phyloP scores from a whole-genome alignment of 2,888 invertebrate genomes.

The Acrobasis repandana region DNA sequence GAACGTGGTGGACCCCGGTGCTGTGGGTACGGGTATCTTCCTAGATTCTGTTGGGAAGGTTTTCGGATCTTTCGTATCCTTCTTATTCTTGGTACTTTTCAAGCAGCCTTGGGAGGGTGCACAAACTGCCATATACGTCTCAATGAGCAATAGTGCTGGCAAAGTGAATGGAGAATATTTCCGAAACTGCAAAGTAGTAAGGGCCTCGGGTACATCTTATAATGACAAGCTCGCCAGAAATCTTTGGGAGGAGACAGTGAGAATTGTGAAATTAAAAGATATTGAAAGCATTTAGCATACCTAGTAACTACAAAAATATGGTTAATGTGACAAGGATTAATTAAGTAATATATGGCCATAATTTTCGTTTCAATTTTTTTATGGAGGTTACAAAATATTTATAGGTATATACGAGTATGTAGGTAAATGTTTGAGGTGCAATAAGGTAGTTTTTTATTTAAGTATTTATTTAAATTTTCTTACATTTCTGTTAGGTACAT shows the following conservation, averaged over 20 bases:
- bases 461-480: too few species aligned
- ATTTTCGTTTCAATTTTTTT: too few species aligned
- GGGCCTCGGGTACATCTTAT: slow-evolving; percentile 81
- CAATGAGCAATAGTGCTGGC: slow-evolving; percentile 87
- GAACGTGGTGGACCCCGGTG: slow-evolving; percentile 93
- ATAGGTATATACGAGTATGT: too few species aligned
- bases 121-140: slow-evolving; percentile 89
- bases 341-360: neutral
- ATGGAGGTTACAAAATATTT: too few species aligned
- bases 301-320: neutral
- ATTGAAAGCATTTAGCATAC: slow-evolving; percentile 65
- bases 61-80: slow-evolving; percentile 79
- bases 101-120: slow-evolving; percentile 91
- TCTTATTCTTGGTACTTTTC: slow-evolving; percentile 85
- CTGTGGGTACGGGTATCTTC: slow-evolving; percentile 91
- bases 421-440: too few species aligned
- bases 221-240: slow-evolving; percentile 86
- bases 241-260: slow-evolving; percentile 91
- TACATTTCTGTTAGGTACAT: too few species aligned
- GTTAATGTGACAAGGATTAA: neutral
- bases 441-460: too few species aligned
- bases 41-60: slow-evolving; percentile 61
- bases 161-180: slow-evolving; percentile 89
- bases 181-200: slow-evolving; percentile 87
- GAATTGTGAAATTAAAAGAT: slow-evolving; percentile 85